These are phyloP conservation scores for Neodiprion fabricii DNA, from an alignment of 1,140 invertebrate species.

Conservation along the genomic window DNA sequence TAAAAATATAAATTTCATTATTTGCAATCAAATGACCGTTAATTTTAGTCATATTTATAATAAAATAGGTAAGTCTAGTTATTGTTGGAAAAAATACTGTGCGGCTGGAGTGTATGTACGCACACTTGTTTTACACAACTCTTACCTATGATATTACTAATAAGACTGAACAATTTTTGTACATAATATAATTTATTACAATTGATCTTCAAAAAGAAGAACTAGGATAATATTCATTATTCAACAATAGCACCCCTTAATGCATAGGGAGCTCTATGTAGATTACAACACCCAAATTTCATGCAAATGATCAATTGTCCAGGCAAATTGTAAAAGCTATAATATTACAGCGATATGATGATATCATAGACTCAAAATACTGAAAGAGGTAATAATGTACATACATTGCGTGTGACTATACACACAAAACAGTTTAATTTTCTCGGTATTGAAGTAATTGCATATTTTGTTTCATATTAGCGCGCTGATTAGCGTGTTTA, in stretches of 20 bases:
- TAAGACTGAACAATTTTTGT: constrained; percentile 37
- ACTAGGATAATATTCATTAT: constrained; percentile 34
- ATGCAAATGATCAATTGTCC: constrained; percentile 25
- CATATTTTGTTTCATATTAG: too few species aligned
- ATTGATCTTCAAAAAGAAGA: constrained; percentile 29
- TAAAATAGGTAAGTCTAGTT: not conserved
- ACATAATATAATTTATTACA: constrained; percentile 34
- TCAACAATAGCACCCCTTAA: constrained; percentile 27
- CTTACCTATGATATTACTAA: constrained; percentile 9
- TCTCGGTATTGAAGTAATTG: too few species aligned
- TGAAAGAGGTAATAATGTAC: constrained; percentile 5
- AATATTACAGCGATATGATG: not conserved
- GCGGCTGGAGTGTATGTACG: not conserved
- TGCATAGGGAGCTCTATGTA: constrained; percentile 19
- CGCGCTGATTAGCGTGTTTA: too few species aligned
- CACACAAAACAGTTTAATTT: too few species aligned
- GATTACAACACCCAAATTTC: constrained; percentile 22
- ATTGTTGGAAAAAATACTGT: constrained; percentile 16
- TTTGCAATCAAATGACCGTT: constrained; percentile 38
- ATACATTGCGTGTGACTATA: not conserved
- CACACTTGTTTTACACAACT: not conserved
- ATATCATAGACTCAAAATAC: not conserved
- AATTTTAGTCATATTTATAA: constrained; percentile 21
- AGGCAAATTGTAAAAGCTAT: not conserved
- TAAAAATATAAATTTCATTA: constrained; percentile 58